Conservation (phyloP, 2,113 vertebrate species). For the Drymodes brunneopygia region DNA sequence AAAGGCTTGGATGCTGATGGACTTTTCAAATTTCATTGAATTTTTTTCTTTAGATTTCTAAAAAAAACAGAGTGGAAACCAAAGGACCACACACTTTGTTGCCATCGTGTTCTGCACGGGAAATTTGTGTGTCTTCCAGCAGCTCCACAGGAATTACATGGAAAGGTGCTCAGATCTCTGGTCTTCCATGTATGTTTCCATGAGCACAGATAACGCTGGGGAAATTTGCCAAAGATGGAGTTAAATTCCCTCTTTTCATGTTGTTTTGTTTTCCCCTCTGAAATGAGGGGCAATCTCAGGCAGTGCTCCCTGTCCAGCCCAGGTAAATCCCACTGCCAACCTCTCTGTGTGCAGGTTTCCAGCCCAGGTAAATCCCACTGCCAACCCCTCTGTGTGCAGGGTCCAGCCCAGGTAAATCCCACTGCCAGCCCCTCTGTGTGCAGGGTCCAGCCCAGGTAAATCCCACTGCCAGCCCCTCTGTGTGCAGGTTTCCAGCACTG, state of each 20-base stretch:
- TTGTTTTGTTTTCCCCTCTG: neutral
- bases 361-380: neutral
- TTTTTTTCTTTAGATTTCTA: neutral
- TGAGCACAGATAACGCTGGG: neutral
- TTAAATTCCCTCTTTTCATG: neutral
- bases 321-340: neutral
- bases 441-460: neutral
- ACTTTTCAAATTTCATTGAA: neutral
- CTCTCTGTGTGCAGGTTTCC: neutral
- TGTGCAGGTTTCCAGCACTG: neutral
- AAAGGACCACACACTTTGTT: neutral
- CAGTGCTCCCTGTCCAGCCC: neutral
- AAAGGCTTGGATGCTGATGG: neutral
- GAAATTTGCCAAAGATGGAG: neutral
- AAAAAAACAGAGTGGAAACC: neutral
- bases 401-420: neutral
- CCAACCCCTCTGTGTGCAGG: neutral
- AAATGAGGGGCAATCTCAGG: neutral
- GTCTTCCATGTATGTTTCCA: neutral
- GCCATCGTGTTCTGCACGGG: neutral
- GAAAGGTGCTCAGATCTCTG: constrained; percentile 14
- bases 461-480: neutral
- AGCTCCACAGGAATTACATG: constrained; percentile 14
- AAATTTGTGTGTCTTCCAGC: constrained; percentile 13
- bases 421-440: neutral